Percentiles rank a stretch among this genome's conserved stretches.
phyloP scores from a whole-genome alignment of 2,797 vertebrate species.

The Coregonus sp. region DNA sequence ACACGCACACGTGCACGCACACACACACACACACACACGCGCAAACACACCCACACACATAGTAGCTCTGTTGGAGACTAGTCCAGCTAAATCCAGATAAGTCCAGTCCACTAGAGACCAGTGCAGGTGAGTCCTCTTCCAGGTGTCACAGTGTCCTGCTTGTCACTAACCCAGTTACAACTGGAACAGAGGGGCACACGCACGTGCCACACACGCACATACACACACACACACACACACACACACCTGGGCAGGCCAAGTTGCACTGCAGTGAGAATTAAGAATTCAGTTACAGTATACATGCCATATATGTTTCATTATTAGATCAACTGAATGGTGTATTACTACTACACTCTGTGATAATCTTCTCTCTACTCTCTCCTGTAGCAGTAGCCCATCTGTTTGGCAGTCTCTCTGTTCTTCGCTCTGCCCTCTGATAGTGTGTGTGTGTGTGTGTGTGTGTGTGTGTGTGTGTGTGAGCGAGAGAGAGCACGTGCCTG shows the following conservation, averaged over 20 bases:
- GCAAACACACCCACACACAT: too few species aligned
- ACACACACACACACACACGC: too few species aligned
- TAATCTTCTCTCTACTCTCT: constrained; percentile 24
- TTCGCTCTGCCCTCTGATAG: constrained; percentile 61
- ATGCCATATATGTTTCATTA: neutral
- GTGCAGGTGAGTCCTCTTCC: constrained; percentile 69
- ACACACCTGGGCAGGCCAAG: constrained; percentile 18
- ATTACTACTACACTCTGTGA: too few species aligned
- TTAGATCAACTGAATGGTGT: neutral
- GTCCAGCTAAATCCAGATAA: constrained; percentile 27
- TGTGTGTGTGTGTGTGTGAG: constrained; percentile 15
- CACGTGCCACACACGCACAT: constrained; percentile 17
- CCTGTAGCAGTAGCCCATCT: constrained; percentile 79
- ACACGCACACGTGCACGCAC: too few species aligned
- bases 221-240: constrained; percentile 17
- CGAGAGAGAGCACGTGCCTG: constrained; percentile 31
- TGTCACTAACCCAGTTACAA: constrained; percentile 77
- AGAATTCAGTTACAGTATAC: neutral
- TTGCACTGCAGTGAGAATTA: constrained; percentile 26
- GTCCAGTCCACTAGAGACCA: constrained; percentile 63
- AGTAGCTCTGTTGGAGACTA: neutral
- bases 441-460: constrained; percentile 30
- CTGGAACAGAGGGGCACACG: constrained; percentile 50
- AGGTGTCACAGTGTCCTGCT: constrained; percentile 74
- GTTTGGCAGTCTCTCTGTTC: constrained; percentile 81